Base-by-base conservation (phyloP, 2,113 vertebrate species). In the Shinisaurus crocodilurus region DNA sequence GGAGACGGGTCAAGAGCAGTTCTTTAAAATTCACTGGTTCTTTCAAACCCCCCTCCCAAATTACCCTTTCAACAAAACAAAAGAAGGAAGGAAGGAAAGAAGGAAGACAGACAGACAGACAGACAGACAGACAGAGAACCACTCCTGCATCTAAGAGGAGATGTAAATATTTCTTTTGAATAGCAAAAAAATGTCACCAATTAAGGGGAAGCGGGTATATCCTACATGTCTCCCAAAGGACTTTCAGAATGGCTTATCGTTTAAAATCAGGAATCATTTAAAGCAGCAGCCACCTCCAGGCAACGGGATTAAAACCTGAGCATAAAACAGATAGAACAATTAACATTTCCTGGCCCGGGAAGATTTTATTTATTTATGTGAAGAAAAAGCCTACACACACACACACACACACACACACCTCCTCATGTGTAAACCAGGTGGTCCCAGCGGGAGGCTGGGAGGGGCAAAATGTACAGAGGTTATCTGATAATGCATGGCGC, bases 1-100 rank as follows among this genome's bases (percentile, higher is more conserved):
- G 1, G 12, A 40, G 82, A 85, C 9, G 37, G 88, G 93, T 94
- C 91, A 93, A 92, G 90, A 91, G 60, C 54, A 84, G 93, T 3
- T 84, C 69, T 45, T 90, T 88, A 93, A 92, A 91, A 65, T 69
- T 13, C 27, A 45, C 63, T 34, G 13, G 45, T 10, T 50, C 48
- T 50, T 72, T 50, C 32, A 85, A 5, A 0, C 15, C 6, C 5
- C 8, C 6, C 12, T 37, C 45, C 40, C 45, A 60, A 16, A 34
- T 50, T 70, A 34, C 20, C 48, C 16, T 34, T 60, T 43, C 37
- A 32, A 29, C 50, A 54, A 54, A 54, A 54, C 7, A 60, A 60
- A 60, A 23, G 60, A 63, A 63, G 0, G 60, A 23, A 63, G 12
- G 3, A 63, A 63, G 20, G 12, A 57, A 37, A 72, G 7, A 63